Base-by-base conservation (phyloP, 2,888 invertebrate species). In the Nomada flava region DNA sequence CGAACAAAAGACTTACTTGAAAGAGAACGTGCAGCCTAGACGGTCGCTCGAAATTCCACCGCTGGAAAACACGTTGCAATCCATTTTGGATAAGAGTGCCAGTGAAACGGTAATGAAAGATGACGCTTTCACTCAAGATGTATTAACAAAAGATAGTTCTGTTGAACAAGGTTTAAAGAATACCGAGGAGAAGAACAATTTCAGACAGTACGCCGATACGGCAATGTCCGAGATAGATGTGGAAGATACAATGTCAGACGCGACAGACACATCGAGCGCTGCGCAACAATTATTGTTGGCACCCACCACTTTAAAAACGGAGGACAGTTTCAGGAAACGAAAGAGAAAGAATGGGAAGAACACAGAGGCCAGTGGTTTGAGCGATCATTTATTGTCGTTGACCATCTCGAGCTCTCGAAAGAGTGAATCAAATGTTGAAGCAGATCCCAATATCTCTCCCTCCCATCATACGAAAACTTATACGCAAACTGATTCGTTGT, bases 301-400 rank as follows among this genome's bases (percentile, higher is more conserved):
- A 18, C 55, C 72, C 2, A n/a, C 9, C 26, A 29, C 77, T 9
- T 44, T 57, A n/a, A 2, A 71, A 18, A 71, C 11, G 2, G 26
- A 60, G 18, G 63, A 59, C 0, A n/a, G 42, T 9, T n/a, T 11
- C 0, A 52, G n/a, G 11, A 82, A 60, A 36, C 68, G 50, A 42
- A 74, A 53, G 18, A 74, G 29, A 29, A 69, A 23, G 13, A 67
- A 73, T 11, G 29, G 64, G 13, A 79, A 44, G 29, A 69, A n/a
- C 20, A 74, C 47, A 13, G 83, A 86, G 70, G 86, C 86, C 18
- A 88, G 84, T 47, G 92, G 92, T 62, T 81, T 92, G 52, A 88
- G 89, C 62, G 92, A 93, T 74, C 93, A 92, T 74, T 84, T 92
- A 70, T 84, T 90, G 69, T 92, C 90, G 59, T 74, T 91, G 20